These are phyloP conservation scores for Caenorhabditis tropicalis DNA, from an alignment of 1,140 invertebrate species.

Conservation along the genomic window DNA sequence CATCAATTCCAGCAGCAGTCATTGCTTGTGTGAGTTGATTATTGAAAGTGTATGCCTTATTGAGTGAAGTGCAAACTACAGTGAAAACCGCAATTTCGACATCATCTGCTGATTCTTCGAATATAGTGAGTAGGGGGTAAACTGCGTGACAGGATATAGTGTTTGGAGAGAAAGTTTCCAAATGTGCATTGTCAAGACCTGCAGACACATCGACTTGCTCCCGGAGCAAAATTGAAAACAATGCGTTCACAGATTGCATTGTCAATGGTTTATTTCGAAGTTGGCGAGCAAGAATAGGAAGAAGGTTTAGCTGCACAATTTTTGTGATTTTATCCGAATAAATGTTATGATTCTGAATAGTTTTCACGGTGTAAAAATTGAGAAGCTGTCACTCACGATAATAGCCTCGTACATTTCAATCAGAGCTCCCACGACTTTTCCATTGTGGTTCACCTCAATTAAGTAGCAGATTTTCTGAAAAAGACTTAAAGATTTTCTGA, in stretches of 20 bases:
- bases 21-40: slow-evolving; percentile 26
- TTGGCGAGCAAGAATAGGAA: neutral
- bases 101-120: slow-evolving; percentile 28
- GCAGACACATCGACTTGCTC: slow-evolving; percentile 23
- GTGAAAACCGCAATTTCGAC: neutral
- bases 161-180: slow-evolving; percentile 18
- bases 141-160: neutral
- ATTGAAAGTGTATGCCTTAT: slow-evolving; percentile 25
- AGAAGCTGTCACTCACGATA: neutral
- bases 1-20: slow-evolving; percentile 24
- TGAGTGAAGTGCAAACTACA: neutral
- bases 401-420: slow-evolving; percentile 27
- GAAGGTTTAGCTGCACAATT: neutral
- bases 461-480: slow-evolving; percentile 29
- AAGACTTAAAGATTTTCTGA: no score
- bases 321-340: slow-evolving; percentile 35
- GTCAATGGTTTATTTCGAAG: neutral
- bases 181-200: slow-evolving; percentile 2
- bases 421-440: neutral
- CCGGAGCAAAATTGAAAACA: slow-evolving; percentile 4
- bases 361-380: neutral
- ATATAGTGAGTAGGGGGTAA: neutral
- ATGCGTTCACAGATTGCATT: slow-evolving; percentile 28
- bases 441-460: slow-evolving; percentile 1
- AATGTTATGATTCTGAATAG: neutral